These are phyloP conservation scores for Thysanoteuthis rhombus DNA, from an alignment of 2,888 invertebrate species.

Conservation along the genomic window DNA sequence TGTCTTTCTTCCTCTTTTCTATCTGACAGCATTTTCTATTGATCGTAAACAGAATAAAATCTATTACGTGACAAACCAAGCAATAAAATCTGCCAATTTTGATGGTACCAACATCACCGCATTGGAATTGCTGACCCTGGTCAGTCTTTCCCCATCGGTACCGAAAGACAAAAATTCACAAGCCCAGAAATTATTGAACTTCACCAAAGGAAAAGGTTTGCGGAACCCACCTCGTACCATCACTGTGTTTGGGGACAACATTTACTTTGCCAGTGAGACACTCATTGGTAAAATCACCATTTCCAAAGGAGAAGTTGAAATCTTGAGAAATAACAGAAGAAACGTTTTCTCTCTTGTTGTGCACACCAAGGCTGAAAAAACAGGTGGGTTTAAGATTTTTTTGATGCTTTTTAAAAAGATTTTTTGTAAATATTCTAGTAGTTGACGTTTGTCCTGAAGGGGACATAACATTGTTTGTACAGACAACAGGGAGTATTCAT, in stretches of 20 bases:
- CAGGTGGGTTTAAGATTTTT: neutral
- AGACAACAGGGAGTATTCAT: no score
- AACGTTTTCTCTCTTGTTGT: conserved; percentile 18
- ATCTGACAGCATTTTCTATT: neutral
- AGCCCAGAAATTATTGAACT: neutral
- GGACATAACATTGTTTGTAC: no score
- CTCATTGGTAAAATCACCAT: neutral
- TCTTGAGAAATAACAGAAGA: neutral
- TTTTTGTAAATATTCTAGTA: neutral
- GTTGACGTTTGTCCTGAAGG: no score
- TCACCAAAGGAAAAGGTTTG: neutral
- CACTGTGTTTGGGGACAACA: neutral
- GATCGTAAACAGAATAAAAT: neutral
- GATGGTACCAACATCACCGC: neutral
- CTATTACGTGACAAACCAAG: neutral
- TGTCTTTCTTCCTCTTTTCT: neutral
- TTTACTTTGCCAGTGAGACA: neutral
- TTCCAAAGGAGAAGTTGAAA: neutral
- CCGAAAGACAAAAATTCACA: neutral
- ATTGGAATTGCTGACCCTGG: neutral
- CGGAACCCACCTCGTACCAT: neutral
- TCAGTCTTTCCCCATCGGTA: neutral
- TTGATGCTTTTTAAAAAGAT: neutral
- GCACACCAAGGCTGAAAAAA: neutral
- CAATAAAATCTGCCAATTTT: neutral